Percentiles rank a stretch among this genome's conserved stretches.
Evolutionary conservation across 2,888 invertebrate species (phyloP).

Genomic region (Lycophotia porphyrea): DNA sequence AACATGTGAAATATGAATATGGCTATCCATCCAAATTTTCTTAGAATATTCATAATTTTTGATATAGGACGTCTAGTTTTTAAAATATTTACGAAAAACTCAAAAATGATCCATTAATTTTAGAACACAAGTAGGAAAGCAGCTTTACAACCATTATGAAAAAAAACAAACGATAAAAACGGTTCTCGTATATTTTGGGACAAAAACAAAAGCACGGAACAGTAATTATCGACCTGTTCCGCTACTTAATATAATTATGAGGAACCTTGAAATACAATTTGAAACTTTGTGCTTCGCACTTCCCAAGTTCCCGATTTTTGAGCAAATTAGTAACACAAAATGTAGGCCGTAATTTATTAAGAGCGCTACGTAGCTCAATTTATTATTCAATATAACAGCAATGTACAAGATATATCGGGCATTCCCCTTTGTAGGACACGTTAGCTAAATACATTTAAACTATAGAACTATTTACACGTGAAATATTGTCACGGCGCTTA

Average conservation of each 20-base stretch:
- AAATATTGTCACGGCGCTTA: slow-evolving; percentile 66
- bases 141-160: slow-evolving; percentile 12
- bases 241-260: slow-evolving; percentile 58
- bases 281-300: slow-evolving; percentile 60
- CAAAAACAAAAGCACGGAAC: slow-evolving; percentile 50
- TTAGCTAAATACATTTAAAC: slow-evolving; percentile 43
- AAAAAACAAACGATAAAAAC: slow-evolving; percentile 27
- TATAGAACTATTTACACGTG: slow-evolving; percentile 62
- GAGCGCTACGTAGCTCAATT: slow-evolving; percentile 44
- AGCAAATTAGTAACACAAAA: slow-evolving; percentile 67
- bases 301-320: slow-evolving; percentile 62
- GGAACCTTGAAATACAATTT: slow-evolving; percentile 64
- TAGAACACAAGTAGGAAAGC: not conserved
- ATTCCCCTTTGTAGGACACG: slow-evolving; percentile 29
- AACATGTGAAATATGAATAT: not conserved
- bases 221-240: slow-evolving; percentile 47
- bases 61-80: not conserved
- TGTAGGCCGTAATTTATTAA: slow-evolving; percentile 61
- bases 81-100: not conserved
- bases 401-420: slow-evolving; percentile 50
- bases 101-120: not conserved
- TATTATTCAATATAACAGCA: slow-evolving; percentile 49
- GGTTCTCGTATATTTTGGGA: slow-evolving; percentile 13
- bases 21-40: not conserved
- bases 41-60: not conserved